These are phyloP conservation scores for Baryphthengus martii DNA, from an alignment of 2,113 vertebrate genomes.

Conservation along the genomic window DNA sequence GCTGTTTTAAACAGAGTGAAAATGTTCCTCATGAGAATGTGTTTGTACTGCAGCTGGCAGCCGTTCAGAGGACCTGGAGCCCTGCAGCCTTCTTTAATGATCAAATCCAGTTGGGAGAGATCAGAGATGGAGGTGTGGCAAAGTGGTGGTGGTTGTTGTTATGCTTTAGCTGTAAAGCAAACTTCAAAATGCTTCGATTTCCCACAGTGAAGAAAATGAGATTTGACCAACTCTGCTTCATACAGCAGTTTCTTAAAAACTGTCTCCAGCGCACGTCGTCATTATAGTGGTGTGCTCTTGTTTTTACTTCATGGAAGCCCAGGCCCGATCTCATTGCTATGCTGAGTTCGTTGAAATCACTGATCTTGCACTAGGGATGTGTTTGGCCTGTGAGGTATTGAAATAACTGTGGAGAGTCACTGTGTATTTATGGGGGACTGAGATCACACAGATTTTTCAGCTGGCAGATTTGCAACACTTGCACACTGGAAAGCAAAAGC, in stretches of 20 bases:
- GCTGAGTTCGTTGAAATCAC: not conserved
- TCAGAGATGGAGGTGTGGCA: slow-evolving; percentile 21
- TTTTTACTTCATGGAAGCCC: not conserved
- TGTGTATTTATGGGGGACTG: not conserved
- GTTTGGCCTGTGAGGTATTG: not conserved
- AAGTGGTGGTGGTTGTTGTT: not conserved
- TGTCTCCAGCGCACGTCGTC: not conserved
- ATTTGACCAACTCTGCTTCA: not conserved
- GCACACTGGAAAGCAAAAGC: not conserved
- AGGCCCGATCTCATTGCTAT: accelerated
- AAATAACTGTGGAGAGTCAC: not conserved
- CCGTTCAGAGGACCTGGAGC: slow-evolving; percentile 22
- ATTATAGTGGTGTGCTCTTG: not conserved
- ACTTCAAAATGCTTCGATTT: not conserved
- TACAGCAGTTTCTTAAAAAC: not conserved
- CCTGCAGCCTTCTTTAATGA: slow-evolving; percentile 27
- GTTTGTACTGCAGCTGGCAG: slow-evolving; percentile 24
- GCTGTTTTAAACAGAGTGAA: slow-evolving; percentile 23
- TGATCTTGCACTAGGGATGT: not conserved
- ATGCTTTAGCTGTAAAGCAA: not conserved
- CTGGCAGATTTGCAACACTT: not conserved
- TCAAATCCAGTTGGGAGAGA: slow-evolving; percentile 22
- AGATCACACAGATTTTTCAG: not conserved
- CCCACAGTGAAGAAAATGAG: not conserved
- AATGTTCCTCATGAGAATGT: not conserved